These are phyloP conservation scores for Caiman crocodilus DNA, from an alignment of 2,797 vertebrate genomes.

Conservation along the genomic window DNA sequence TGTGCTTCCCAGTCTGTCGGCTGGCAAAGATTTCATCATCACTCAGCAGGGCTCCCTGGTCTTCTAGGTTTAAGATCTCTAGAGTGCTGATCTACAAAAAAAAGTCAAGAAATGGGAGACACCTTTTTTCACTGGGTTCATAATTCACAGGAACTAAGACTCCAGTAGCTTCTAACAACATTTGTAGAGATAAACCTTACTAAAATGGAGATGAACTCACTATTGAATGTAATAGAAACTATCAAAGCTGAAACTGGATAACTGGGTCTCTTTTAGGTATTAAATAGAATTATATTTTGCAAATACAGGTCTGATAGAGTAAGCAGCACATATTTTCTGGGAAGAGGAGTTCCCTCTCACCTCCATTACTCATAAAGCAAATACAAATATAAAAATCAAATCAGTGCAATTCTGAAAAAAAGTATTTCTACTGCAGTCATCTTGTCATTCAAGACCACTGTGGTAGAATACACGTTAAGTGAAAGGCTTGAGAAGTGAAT, in stretches of 20 bases:
- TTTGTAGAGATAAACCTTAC: not conserved
- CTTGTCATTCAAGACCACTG: rapidly evolving
- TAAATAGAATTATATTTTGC: not conserved
- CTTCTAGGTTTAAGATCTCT: slow-evolving; percentile 97
- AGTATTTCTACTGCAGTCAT: not conserved
- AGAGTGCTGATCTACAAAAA: slow-evolving; percentile 94
- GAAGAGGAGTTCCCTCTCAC: not conserved
- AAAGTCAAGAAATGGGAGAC: not conserved
- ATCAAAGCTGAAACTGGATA: not conserved
- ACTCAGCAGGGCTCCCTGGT: slow-evolving; percentile 95
- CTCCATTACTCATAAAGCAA: not conserved
- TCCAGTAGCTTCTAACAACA: not conserved
- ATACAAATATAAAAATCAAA: not conserved
- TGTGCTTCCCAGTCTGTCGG: slow-evolving; percentile 98
- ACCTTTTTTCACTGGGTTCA: not conserved
- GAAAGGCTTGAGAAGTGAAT: not conserved
- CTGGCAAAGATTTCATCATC: slow-evolving; percentile 99
- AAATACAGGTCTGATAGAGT: not conserved
- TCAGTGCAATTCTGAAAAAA: not conserved
- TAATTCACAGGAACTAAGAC: not conserved
- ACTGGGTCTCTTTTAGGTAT: not conserved
- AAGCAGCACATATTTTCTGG: not conserved
- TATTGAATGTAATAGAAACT: not conserved
- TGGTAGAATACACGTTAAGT: not conserved
- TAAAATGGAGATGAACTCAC: not conserved